These are phyloP conservation scores for Branchipolynoe longqiensis DNA, from an alignment of 2,888 invertebrate genomes.

Conservation along the genomic window DNA sequence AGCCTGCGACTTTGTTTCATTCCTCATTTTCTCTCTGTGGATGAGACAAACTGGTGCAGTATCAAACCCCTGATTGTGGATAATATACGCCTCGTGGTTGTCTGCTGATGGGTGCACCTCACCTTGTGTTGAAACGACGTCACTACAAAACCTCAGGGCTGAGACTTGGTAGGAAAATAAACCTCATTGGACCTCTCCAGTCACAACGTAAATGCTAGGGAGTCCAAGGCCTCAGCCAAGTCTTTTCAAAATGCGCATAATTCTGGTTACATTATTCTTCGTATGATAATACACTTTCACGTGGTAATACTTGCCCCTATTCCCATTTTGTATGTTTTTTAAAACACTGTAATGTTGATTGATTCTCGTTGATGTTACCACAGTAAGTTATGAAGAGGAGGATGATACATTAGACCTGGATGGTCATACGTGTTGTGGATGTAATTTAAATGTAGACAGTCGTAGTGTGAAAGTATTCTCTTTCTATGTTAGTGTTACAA, in stretches of 20 bases:
- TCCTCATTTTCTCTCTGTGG: no score
- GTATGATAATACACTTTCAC: slow-evolving; percentile 17
- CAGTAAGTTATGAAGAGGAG: slow-evolving; percentile 44
- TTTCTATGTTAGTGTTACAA: slow-evolving; percentile 54
- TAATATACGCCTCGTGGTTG: no score
- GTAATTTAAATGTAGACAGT: slow-evolving; percentile 57
- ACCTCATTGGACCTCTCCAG: no score
- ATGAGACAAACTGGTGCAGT: no score
- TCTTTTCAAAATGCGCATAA: slow-evolving; percentile 3
- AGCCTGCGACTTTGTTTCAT: no score
- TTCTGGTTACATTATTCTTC: slow-evolving; percentile 30
- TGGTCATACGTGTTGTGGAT: slow-evolving; percentile 55
- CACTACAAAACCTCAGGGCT: no score
- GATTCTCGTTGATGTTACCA: slow-evolving; percentile 50
- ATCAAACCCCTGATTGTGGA: no score
- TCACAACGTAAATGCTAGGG: background rate
- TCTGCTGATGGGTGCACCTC: no score
- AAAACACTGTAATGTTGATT: slow-evolving; percentile 49
- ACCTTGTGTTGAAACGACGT: no score
- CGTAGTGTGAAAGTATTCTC: slow-evolving; percentile 55
- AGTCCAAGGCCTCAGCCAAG: background rate
- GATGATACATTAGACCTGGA: slow-evolving; percentile 46
- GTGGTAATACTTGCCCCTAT: slow-evolving; percentile 1
- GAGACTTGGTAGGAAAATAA: no score
- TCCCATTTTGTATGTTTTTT: slow-evolving; percentile 53